phyloP scores from a whole-genome alignment of 2,888 invertebrate species.

The Leptinotarsa juncta region DNA sequence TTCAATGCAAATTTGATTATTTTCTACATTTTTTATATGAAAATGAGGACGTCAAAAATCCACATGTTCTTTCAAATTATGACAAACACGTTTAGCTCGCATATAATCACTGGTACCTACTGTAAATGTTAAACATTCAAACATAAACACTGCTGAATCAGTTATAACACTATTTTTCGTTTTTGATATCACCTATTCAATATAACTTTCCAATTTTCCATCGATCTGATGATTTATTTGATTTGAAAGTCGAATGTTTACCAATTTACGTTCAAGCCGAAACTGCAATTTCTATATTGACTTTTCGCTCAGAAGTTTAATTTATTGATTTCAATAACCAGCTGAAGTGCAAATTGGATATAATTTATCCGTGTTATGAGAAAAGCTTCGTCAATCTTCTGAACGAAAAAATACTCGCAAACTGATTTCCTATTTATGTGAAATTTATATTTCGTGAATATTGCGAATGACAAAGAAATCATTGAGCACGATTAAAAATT shows the following conservation, averaged over 20 bases:
- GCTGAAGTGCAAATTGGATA: neutral
- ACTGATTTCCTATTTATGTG: neutral
- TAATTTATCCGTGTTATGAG: neutral
- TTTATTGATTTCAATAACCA: neutral
- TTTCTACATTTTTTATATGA: too few species aligned
- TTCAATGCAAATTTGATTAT: too few species aligned
- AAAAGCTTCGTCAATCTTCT: neutral
- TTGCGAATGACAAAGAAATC: too few species aligned
- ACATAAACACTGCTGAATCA: too few species aligned
- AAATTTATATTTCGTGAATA: too few species aligned
- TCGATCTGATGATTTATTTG: neutral
- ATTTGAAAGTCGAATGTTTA: neutral
- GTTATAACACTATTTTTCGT: too few species aligned
- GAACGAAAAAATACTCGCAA: neutral
- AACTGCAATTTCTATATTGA: neutral
- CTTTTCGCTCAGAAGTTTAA: neutral
- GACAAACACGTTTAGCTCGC: too few species aligned
- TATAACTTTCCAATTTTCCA: neutral
- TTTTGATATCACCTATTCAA: neutral
- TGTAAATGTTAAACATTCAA: too few species aligned
- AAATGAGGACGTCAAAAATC: too few species aligned
- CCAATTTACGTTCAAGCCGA: neutral
- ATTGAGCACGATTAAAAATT: too few species aligned
- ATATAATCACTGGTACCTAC: too few species aligned
- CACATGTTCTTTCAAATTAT: too few species aligned